Evolutionary conservation across 2,888 invertebrate genomes (phyloP).

Genomic region (Tenthredo scrophulariae): DNA sequence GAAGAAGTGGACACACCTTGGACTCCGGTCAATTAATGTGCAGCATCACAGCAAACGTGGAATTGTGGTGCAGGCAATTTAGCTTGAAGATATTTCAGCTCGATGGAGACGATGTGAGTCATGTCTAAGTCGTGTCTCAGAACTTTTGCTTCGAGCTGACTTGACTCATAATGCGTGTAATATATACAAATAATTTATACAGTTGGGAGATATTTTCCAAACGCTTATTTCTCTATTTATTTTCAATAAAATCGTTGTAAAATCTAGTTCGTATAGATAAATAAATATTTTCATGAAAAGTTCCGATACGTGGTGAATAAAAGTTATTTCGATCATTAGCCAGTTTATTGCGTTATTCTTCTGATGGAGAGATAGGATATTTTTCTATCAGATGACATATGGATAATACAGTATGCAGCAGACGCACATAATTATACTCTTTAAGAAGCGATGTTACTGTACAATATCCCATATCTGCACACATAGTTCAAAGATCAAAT

Average conservation of each 20-base stretch:
- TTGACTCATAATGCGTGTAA: not conserved
- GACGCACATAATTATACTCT: not conserved
- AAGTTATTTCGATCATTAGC: not conserved
- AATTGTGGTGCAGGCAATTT: not conserved
- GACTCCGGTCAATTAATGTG: not conserved
- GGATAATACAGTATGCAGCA: not conserved
- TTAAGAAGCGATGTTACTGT: not conserved
- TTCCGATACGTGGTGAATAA: not conserved
- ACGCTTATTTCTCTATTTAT: conserved; percentile 10
- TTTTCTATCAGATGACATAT: not conserved
- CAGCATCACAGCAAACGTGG: not conserved
- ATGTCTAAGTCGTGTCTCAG: not conserved
- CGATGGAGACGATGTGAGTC: not conserved
- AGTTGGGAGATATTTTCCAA: not conserved
- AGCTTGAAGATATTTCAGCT: not conserved
- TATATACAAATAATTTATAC: not conserved
- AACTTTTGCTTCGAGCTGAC: not conserved
- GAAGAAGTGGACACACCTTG: not conserved
- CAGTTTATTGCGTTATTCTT: not conserved
- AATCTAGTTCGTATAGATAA: not conserved
- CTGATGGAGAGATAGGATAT: not conserved
- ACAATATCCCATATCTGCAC: not conserved
- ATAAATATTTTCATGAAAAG: not conserved
- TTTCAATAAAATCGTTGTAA: not conserved
- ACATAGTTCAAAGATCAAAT: not conserved